phyloP scores from a whole-genome alignment of 2,113 vertebrate genomes.

The Hemiscyllium ocellatum region DNA sequence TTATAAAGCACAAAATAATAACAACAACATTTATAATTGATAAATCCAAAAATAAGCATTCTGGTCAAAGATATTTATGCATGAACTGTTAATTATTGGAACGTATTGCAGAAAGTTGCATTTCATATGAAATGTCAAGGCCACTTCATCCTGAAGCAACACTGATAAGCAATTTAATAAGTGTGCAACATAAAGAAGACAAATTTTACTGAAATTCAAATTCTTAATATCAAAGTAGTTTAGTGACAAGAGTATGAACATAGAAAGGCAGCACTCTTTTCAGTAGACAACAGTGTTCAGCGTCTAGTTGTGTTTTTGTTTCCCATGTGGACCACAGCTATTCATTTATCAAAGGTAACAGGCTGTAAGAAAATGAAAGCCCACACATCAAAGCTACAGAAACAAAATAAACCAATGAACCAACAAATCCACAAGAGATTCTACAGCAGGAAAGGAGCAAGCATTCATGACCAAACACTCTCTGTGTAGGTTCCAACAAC shows the following conservation, averaged over 20 bases:
- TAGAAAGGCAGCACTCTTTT: neutral
- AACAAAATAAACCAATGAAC: neutral
- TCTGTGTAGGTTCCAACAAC: neutral
- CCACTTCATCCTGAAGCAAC: neutral
- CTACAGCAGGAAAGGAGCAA: neutral
- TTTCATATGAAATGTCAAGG: neutral
- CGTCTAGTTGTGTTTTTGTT: neutral
- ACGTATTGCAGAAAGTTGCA: neutral
- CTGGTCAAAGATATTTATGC: neutral
- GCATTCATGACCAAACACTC: neutral
- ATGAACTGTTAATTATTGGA: neutral
- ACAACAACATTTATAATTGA: neutral
- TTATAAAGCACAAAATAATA: neutral
- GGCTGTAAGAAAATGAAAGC: neutral
- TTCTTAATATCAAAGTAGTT: neutral
- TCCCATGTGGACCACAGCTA: neutral
- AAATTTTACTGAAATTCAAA: neutral
- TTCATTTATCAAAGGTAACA: neutral
- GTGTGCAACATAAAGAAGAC: neutral
- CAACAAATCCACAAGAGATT: neutral
- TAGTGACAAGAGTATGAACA: neutral
- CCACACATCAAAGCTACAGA: neutral
- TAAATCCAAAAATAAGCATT: neutral
- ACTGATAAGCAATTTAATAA: neutral
- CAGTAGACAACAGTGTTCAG: neutral